A percentile compares a stretch with the other conserved stretches of the same genome.
Conservation (phyloP, 1,140 invertebrate species). For the Rhizoglyphus robini region DNA sequence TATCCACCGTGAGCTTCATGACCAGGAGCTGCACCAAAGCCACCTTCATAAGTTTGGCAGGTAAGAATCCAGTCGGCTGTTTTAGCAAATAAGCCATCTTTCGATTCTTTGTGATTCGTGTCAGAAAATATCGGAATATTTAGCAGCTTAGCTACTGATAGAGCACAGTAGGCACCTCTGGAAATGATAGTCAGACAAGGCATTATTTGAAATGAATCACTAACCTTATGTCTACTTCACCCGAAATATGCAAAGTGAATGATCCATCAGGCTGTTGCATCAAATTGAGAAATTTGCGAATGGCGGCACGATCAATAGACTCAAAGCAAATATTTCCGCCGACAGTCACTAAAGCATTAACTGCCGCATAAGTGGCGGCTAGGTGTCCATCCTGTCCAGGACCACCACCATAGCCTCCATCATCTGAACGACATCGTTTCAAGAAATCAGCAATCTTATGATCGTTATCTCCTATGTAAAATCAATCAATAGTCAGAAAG, state of each 20-base stretch:
- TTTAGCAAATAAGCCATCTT: slow-evolving; percentile 60
- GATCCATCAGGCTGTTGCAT: slow-evolving; percentile 69
- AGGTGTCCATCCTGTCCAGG: slow-evolving; percentile 80
- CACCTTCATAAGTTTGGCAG: slow-evolving; percentile 78
- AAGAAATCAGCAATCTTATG: slow-evolving; percentile 35
- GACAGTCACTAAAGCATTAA: slow-evolving; percentile 77
- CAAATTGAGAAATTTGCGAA: slow-evolving; percentile 60
- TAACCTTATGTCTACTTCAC: slow-evolving; percentile 71
- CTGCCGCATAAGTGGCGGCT: slow-evolving; percentile 90
- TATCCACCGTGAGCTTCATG: slow-evolving; percentile 98
- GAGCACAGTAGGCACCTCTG: slow-evolving; percentile 84
- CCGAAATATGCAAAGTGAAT: slow-evolving; percentile 76
- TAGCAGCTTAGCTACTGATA: slow-evolving; percentile 71
- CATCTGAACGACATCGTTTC: slow-evolving; percentile 56
- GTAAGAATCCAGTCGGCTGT: slow-evolving; percentile 76
- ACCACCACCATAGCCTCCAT: slow-evolving; percentile 86
- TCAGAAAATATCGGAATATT: slow-evolving; percentile 42
- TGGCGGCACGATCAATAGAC: slow-evolving; percentile 57
- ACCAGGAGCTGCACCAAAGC: slow-evolving; percentile 82
- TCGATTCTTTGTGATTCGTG: slow-evolving; percentile 32
- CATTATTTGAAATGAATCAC: not conserved
- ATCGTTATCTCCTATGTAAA: slow-evolving; percentile 19
- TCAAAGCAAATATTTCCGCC: slow-evolving; percentile 71
- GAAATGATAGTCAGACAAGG: slow-evolving; percentile 20
- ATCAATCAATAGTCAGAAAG: not conserved